Base-by-base conservation (phyloP, 2,888 invertebrate genomes). In the Malthinus flaveolus region DNA sequence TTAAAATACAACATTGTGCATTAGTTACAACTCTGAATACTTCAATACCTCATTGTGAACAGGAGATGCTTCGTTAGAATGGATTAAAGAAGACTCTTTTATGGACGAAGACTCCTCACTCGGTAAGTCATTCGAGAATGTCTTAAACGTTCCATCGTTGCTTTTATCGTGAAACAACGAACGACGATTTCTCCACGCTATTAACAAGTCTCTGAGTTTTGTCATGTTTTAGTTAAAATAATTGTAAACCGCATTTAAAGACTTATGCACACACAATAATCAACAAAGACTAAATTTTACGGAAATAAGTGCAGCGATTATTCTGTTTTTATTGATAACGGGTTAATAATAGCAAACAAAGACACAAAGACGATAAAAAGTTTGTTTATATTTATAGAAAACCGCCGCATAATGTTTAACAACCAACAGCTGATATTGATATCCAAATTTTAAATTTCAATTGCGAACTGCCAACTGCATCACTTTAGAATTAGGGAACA, bases 121-220 rank as follows among this genome's bases (percentile, higher is more conserved):
- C 12, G 73, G 67, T 45, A 80, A 80, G 64, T 84, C 84, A 65
- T 84, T 84, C 65, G 83, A 83, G 71, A 85, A 85, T 52, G 85
- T 83, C 71, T 85, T 84, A 68, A 85, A 85, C 1, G 85, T 84
- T 23, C 85, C 84, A 55, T 78, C 75, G 34, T 72, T 71, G 34
- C 67, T 64, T n/a, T 23, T 23, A 23, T 23, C 23, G 23, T 3
- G 23, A 23, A 3, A 23, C 23, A 23, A 23, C 2, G 23, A 66
- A 49, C 73, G 70, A 61, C 74, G 65, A 5, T 70, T 64, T 48
- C 73, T 66, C 62, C 76, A 75, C 1, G 74, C 68, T 35, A 70
- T 68, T 15, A 77, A 63, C 45, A 77, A 66, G 61, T 77, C 69
- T 32, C 75, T 69, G 53, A 78, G 72, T 65, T 71, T 68, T 51